Conservation (phyloP, 2,888 invertebrate species). For the Hyposoter dolosus region DNA sequence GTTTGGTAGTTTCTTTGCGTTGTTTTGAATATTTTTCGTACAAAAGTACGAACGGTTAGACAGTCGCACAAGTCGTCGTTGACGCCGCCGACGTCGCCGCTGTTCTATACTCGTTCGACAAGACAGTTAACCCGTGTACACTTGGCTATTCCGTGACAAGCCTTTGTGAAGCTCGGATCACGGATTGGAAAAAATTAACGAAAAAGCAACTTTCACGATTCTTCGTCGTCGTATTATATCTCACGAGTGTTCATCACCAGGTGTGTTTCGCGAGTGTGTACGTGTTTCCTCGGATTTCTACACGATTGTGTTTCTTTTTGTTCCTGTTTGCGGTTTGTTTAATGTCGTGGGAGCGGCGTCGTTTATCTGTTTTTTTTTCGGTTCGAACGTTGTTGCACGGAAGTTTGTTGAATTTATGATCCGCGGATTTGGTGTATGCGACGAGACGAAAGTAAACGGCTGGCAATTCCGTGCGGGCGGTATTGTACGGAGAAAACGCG, state of each 20-base stretch:
- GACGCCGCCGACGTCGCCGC: conserved; percentile 59
- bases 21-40: conserved; percentile 2
- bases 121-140: conserved; percentile 32
- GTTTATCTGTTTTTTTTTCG: conserved; percentile 14
- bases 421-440: neutral
- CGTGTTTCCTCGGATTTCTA: conserved; percentile 8
- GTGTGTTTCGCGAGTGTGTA: conserved; percentile 86
- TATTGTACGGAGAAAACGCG: conserved; percentile 76
- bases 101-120: conserved; percentile 49
- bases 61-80: conserved; percentile 52
- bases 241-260: conserved; percentile 82
- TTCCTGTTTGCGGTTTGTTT: neutral
- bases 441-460: neutral
- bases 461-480: neutral
- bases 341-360: neutral
- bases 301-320: conserved; percentile 26
- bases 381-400: conserved; percentile 12
- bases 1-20: conserved; percentile 9
- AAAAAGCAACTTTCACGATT: conserved; percentile 80
- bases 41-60: conserved; percentile 28
- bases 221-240: conserved; percentile 85
- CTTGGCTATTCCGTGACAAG: conserved; percentile 62
- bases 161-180: conserved; percentile 63
- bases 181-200: conserved; percentile 34
- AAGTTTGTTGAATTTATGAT: neutral